Percentiles rank a stretch among this genome's conserved stretches.
Evolutionary conservation across 2,888 invertebrate species (phyloP).

Genomic region (Steinernema hermaphroditum): DNA sequence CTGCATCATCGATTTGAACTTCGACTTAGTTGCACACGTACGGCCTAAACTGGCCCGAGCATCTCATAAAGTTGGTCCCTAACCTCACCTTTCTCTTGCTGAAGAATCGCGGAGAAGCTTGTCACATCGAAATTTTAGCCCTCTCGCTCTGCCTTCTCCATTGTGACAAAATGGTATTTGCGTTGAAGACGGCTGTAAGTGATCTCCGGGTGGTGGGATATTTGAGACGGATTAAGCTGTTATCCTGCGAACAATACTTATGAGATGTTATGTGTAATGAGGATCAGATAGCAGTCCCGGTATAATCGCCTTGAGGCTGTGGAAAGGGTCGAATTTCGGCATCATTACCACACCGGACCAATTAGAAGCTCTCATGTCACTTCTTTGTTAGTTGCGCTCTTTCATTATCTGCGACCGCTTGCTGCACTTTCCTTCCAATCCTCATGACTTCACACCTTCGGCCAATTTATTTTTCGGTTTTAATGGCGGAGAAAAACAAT

Average conservation of each 20-base stretch:
- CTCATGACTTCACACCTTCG: no score
- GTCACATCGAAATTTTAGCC: slow-evolving; percentile 5
- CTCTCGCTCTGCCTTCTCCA: not conserved
- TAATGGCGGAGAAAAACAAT: no score
- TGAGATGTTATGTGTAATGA: slow-evolving; percentile 31
- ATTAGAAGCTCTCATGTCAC: not conserved
- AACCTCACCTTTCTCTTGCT: no score
- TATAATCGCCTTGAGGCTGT: slow-evolving; percentile 27
- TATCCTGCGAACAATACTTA: slow-evolving; percentile 31
- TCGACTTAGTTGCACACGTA: no score
- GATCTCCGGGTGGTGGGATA: slow-evolving; percentile 30
- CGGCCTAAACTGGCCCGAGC: no score
- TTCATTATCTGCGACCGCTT: no score
- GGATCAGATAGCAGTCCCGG: slow-evolving; percentile 28
- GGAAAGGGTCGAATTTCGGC: slow-evolving; percentile 23
- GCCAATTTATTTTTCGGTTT: no score
- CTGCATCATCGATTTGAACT: no score
- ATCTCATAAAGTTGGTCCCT: no score
- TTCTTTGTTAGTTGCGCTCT: not conserved
- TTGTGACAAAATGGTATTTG: slow-evolving; percentile 31
- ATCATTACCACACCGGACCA: slow-evolving; percentile 29
- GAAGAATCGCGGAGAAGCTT: no score
- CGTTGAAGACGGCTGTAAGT: slow-evolving; percentile 26
- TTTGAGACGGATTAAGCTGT: slow-evolving; percentile 31
- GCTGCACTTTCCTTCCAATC: no score